These are phyloP conservation scores for Geopemphigus sp. DNA, from an alignment of 1,140 invertebrate species.

Conservation along the genomic window DNA sequence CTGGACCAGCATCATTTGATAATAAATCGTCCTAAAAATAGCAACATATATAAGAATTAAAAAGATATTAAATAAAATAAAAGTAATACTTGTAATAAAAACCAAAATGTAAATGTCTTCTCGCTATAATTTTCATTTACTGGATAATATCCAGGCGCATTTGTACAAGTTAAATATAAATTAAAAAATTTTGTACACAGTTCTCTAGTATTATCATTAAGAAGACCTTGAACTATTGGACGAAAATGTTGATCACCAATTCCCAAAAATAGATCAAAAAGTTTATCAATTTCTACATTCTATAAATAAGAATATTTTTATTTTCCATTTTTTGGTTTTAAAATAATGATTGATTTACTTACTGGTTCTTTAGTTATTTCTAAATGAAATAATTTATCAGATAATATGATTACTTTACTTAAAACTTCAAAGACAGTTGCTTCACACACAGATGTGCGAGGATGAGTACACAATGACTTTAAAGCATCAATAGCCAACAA, in stretches of 20 bases:
- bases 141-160: constrained; percentile 77
- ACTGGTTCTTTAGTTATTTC: constrained; percentile 32
- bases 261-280: constrained; percentile 65
- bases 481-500: constrained; percentile 44
- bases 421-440: constrained; percentile 41
- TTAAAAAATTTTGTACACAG: constrained; percentile 57
- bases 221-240: constrained; percentile 61
- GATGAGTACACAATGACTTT: constrained; percentile 41
- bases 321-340: not conserved
- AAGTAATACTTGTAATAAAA: constrained; percentile 70
- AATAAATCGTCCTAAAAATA: constrained; percentile 46
- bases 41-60: constrained; percentile 5
- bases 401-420: constrained; percentile 39
- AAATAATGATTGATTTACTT: constrained; percentile 18
- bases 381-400: constrained; percentile 47
- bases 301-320: constrained; percentile 48
- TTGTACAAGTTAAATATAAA: constrained; percentile 69
- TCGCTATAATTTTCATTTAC: constrained; percentile 79
- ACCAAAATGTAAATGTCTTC: constrained; percentile 87
- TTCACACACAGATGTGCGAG: constrained; percentile 37
- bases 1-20: constrained; percentile 32
- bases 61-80: constrained; percentile 33
- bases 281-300: constrained; percentile 59
- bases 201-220: constrained; percentile 56
- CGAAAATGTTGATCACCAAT: constrained; percentile 67